phyloP scores from a whole-genome alignment of 2,797 vertebrate genomes.

The Hozukius guyotensis region DNA sequence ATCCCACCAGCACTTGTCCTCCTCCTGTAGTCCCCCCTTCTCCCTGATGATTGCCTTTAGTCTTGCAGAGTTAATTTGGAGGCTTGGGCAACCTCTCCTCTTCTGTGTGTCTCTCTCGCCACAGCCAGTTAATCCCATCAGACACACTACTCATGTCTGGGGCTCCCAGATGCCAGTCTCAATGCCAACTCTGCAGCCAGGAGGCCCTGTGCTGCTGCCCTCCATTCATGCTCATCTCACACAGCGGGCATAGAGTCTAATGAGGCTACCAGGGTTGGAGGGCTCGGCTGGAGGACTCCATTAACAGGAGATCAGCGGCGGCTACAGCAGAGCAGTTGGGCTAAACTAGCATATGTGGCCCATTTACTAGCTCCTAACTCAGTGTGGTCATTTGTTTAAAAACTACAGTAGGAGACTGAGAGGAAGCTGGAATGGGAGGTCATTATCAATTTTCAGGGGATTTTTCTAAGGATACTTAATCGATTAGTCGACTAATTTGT shows the following conservation, averaged over 20 bases:
- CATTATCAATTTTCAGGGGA: not conserved
- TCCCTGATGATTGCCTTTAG: slow-evolving; percentile 61
- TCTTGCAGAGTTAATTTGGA: slow-evolving; percentile 73
- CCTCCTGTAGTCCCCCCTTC: slow-evolving; percentile 14
- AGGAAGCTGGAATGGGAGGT: not conserved
- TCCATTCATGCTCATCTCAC: slow-evolving; percentile 67
- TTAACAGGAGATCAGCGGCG: slow-evolving; percentile 67
- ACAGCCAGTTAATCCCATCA: slow-evolving; percentile 80
- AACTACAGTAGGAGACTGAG: not conserved
- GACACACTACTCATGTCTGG: slow-evolving; percentile 75
- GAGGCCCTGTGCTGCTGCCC: slow-evolving; percentile 61
- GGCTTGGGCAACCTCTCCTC: slow-evolving; percentile 60
- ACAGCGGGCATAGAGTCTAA: slow-evolving; percentile 69
- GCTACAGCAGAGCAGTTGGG: slow-evolving; percentile 41
- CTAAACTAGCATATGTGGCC: slow-evolving; percentile 33
- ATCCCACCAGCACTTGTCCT: slow-evolving; percentile 36
- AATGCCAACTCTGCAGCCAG: slow-evolving; percentile 69
- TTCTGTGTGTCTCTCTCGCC: slow-evolving; percentile 61
- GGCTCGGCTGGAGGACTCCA: slow-evolving; percentile 66
- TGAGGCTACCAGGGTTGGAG: slow-evolving; percentile 70
- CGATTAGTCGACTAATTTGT: too few species aligned
- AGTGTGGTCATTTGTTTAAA: slow-evolving; percentile 39
- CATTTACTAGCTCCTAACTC: slow-evolving; percentile 27
- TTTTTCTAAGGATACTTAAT: not conserved
- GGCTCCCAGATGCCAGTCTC: slow-evolving; percentile 72